These are phyloP conservation scores for Actenoides hombroni DNA, from an alignment of 2,113 vertebrate species.

Conservation along the genomic window DNA sequence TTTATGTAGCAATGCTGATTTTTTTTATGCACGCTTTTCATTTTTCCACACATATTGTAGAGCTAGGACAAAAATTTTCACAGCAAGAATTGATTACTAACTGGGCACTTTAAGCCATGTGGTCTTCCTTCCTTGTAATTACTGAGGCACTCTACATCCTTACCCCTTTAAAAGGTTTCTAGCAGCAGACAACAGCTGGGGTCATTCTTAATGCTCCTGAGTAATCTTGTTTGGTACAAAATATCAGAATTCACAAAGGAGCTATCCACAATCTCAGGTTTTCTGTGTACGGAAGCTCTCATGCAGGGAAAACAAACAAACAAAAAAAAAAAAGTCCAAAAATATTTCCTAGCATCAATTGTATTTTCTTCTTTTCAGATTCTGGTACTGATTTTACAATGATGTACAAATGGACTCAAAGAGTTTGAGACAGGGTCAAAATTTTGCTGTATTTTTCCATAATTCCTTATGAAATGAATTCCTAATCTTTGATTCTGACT, in stretches of 20 bases:
- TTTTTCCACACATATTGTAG: background rate
- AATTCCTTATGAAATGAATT: conserved; percentile 1
- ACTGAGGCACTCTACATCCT: background rate
- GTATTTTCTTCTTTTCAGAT: background rate
- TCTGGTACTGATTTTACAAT: background rate
- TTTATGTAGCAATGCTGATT: background rate
- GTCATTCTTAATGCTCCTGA: background rate
- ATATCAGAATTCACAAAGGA: background rate
- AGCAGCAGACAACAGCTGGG: background rate
- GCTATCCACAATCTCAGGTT: background rate
- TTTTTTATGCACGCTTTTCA: fast-evolving
- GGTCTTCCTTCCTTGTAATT: background rate
- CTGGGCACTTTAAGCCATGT: background rate
- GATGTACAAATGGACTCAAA: background rate
- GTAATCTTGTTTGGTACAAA: background rate
- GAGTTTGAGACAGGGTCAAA: background rate
- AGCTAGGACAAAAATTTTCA: background rate
- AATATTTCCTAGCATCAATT: background rate
- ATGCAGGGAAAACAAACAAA: background rate
- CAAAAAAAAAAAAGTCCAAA: background rate
- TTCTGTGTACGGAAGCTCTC: background rate
- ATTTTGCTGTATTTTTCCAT: conserved; percentile 11
- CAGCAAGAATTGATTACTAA: background rate
- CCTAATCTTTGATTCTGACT: conserved; percentile 2
- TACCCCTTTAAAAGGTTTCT: background rate